A percentile compares a stretch with the other conserved stretches of the same genome.
Conservation (phyloP, 1,140 invertebrate genomes). For the Pissodes strobi region DNA sequence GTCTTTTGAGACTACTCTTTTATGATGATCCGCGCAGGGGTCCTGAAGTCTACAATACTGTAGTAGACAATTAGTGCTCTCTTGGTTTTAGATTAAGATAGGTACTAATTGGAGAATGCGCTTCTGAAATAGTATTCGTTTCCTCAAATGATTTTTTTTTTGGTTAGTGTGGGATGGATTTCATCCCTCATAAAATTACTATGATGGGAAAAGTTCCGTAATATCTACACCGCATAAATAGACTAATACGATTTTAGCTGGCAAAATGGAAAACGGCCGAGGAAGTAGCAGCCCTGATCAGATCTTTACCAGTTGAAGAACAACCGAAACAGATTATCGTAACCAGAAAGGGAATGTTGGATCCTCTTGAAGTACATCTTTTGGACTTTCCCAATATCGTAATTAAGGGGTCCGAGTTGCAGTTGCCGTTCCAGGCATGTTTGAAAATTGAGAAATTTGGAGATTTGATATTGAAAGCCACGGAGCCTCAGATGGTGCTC, state of each 20-base stretch:
- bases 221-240: too few relatives aligned
- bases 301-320: slow-evolving; percentile 98
- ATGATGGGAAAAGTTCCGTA: not conserved
- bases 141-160: too few relatives aligned
- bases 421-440: slow-evolving; percentile 98
- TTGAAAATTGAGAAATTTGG: slow-evolving; percentile 99
- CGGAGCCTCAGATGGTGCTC: slow-evolving; percentile 99
- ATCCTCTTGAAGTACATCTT: slow-evolving; percentile 98
- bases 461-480: slow-evolving; percentile 98
- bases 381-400: slow-evolving; percentile 99
- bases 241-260: slow-evolving; percentile 61
- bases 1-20: too few relatives aligned
- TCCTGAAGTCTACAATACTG: too few relatives aligned
- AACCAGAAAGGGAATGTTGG: slow-evolving; percentile 98
- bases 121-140: too few relatives aligned
- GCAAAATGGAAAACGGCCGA: slow-evolving; percentile 99
- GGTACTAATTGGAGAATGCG: too few relatives aligned
- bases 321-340: slow-evolving; percentile 99
- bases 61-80: too few relatives aligned
- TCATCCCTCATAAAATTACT: too few relatives aligned
- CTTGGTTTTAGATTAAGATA: too few relatives aligned
- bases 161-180: too few relatives aligned
- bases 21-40: too few relatives aligned
- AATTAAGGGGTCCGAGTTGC: slow-evolving; percentile 98
- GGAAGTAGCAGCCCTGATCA: slow-evolving; percentile 98